Base-by-base conservation (phyloP, 2,113 vertebrate genomes). In the Rana temporaria region DNA sequence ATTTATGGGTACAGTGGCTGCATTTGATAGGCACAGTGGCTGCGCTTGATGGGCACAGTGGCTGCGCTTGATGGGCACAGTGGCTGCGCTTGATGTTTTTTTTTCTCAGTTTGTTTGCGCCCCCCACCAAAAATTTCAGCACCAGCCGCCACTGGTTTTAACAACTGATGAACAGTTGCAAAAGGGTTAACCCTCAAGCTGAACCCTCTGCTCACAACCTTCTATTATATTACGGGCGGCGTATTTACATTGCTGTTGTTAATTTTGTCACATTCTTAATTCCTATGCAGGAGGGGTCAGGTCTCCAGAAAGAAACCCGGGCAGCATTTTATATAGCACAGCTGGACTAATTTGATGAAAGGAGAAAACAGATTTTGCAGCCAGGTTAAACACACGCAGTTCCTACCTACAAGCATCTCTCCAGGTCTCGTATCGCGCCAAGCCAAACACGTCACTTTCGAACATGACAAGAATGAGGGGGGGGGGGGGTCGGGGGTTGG, bases 341-440 rank as follows among this genome's bases (percentile, higher is more conserved):
- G 90, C 90, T 91, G 91, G 91, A 90, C 90, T 90, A 91, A 91
- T 91, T 90, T 84, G 89, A 90, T 91, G 90, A 91, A 92, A 91
- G 90, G 89, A 75, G 78, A 91, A 91, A 91, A 92, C 85, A 92
- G 89, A 91, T 86, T 1, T 18, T 86, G 87, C 32, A 87, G 89
- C 90, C 91, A 90, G 91, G 90, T 90, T 89, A 92, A 92, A 92
- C 88, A 91, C 87, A 88, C 84, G 42, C 76, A 87, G 90, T 88
- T 92, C 91, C 91, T 90, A 92, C 91, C 90, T 91, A 90, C 86
- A 90, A 89, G 85, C 87, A 91, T 87, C 84, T 73, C 87, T 85
- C 18, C 5, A 87, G 84, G 84, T 88, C 85, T 90, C 80, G 67
- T 14, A 34, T n/a, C 79, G 82, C 79, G 91, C 90, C 91, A 92